Evolutionary conservation across 2,113 vertebrate genomes (phyloP).

Genomic region (Brachypteracias leptosomus): DNA sequence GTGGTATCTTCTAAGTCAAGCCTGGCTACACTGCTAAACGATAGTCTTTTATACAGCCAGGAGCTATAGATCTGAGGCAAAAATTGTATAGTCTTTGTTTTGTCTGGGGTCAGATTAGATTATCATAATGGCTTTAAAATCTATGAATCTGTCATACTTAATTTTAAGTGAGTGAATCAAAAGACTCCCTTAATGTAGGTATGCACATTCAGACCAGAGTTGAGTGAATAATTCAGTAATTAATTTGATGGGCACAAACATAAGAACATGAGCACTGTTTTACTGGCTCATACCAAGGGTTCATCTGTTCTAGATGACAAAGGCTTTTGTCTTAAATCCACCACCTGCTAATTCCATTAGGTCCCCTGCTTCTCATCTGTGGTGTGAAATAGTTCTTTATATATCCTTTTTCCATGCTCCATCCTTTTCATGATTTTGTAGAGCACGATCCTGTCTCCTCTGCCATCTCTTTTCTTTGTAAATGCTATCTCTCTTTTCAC

Average conservation of each 20-base stretch:
- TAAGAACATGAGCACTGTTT: background rate
- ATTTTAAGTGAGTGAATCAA: slow-evolving; percentile 45
- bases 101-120: slow-evolving; percentile 56
- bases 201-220: slow-evolving; percentile 20
- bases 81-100: slow-evolving; percentile 36
- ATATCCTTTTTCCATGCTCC: background rate
- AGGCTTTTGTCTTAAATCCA: slow-evolving; percentile 10
- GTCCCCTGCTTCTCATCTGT: background rate
- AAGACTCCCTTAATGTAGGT: slow-evolving; percentile 16
- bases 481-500: background rate
- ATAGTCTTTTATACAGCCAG: slow-evolving; percentile 26
- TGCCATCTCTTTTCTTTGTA: background rate
- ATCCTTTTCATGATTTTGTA: background rate
- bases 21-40: background rate
- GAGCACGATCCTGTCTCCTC: background rate
- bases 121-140: slow-evolving; percentile 48
- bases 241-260: slow-evolving; percentile 30
- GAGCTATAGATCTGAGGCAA: background rate
- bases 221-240: slow-evolving; percentile 45
- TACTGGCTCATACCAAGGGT: slow-evolving; percentile 18
- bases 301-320: background rate
- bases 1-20: slow-evolving; percentile 41
- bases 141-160: slow-evolving; percentile 52
- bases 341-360: background rate
- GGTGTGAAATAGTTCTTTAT: background rate